Percentiles rank a stretch among this genome's conserved stretches.
phyloP scores from a whole-genome alignment of 2,113 vertebrate genomes.

The Seriola rivoliana region DNA sequence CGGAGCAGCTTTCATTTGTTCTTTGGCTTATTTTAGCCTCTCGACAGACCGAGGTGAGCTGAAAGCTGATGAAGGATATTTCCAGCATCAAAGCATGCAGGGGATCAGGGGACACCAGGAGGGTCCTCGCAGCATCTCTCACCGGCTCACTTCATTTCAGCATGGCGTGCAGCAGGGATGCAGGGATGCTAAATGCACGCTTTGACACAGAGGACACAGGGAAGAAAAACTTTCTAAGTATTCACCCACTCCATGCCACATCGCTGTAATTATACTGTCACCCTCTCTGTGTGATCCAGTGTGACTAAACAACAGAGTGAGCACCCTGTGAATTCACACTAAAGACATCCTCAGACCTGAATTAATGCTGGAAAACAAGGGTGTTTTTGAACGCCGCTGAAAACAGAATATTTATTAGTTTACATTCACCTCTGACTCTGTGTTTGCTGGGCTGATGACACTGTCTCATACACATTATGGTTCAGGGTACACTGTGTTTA shows the following conservation, averaged over 20 bases:
- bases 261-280: slow-evolving; percentile 73
- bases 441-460: not conserved
- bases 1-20: slow-evolving; percentile 9
- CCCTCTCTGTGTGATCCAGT: slow-evolving; percentile 50
- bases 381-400: not conserved
- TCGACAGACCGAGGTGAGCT: slow-evolving; percentile 14
- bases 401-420: not conserved
- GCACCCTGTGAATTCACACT: slow-evolving; percentile 18
- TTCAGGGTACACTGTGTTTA: not conserved
- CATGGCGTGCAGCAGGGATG: not conserved
- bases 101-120: slow-evolving; percentile 1
- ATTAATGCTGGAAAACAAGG: not conserved
- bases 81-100: slow-evolving; percentile 36
- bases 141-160: not conserved
- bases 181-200: slow-evolving; percentile 25
- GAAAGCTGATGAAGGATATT: slow-evolving; percentile 11
- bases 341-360: slow-evolving; percentile 1
- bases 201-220: slow-evolving; percentile 33
- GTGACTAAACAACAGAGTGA: slow-evolving; percentile 54
- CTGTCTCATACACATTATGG: not conserved
- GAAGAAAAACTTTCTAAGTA: slow-evolving; percentile 43
- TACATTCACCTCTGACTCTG: not conserved
- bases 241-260: slow-evolving; percentile 50
- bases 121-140: slow-evolving; percentile 24
- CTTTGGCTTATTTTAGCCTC: slow-evolving; percentile 27